Conservation (phyloP, 2,888 invertebrate species). For the Metallyticus violacea region DNA sequence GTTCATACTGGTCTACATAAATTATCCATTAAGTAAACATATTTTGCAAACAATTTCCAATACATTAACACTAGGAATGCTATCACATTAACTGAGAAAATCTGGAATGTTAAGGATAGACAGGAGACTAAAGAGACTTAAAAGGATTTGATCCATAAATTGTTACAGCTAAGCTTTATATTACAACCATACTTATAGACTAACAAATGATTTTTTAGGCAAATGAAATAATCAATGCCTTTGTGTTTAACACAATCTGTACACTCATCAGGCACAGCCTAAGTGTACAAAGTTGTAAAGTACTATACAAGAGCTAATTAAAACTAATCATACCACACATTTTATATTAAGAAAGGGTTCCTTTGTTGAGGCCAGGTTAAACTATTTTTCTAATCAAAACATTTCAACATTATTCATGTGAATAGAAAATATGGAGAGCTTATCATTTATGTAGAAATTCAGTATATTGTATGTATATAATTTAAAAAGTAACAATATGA, state of each 20-base stretch:
- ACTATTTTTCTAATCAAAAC: neutral
- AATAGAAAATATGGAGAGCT: neutral
- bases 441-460: neutral
- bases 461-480: neutral
- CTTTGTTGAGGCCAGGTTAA: neutral
- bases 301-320: neutral
- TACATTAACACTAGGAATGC: neutral
- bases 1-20: neutral
- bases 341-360: neutral
- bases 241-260: neutral
- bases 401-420: neutral
- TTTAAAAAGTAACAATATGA: neutral
- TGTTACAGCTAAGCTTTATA: neutral
- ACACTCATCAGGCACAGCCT: neutral
- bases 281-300: neutral
- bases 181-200: neutral
- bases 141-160: neutral
- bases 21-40: neutral
- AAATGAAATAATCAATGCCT: neutral
- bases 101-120: neutral
- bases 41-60: neutral
- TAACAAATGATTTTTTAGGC: neutral
- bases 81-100: neutral
- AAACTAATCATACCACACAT: neutral
- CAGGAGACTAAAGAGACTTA: neutral